phyloP scores from a whole-genome alignment of 1,140 invertebrate species.

The Cydia strobilella region DNA sequence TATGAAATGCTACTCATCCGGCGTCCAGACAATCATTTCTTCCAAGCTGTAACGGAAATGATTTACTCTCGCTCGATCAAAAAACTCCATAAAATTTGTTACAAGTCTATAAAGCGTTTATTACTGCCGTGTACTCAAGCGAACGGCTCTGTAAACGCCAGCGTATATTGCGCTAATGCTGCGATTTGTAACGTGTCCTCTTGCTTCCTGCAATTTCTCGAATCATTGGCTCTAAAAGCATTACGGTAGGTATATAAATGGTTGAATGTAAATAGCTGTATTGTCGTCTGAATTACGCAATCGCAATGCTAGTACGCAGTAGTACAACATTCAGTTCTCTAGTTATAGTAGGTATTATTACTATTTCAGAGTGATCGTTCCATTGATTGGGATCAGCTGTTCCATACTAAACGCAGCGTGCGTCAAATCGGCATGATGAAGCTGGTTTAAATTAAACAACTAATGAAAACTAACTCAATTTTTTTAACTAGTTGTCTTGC shows the following conservation, averaged over 20 bases:
- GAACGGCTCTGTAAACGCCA: background rate
- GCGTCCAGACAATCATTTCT: no score
- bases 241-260: background rate
- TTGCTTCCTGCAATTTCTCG: constrained; percentile 13
- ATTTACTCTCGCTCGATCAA: background rate
- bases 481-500: no score
- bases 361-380: no score
- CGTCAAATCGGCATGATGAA: no score
- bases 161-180: constrained; percentile 1
- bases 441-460: no score
- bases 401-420: no score
- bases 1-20: no score
- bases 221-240: constrained; percentile 15
- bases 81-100: background rate
- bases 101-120: background rate
- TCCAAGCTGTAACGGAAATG: no score
- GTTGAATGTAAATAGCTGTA: constrained; percentile 6
- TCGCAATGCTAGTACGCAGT: background rate
- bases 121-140: background rate
- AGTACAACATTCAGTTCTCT: background rate
- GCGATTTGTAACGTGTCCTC: constrained; percentile 7
- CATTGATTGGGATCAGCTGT: no score
- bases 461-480: no score
- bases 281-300: background rate
- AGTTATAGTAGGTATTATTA: no score